These are phyloP conservation scores for Hymenochirus boettgeri DNA, from an alignment of 2,113 vertebrate species.

Conservation along the genomic window DNA sequence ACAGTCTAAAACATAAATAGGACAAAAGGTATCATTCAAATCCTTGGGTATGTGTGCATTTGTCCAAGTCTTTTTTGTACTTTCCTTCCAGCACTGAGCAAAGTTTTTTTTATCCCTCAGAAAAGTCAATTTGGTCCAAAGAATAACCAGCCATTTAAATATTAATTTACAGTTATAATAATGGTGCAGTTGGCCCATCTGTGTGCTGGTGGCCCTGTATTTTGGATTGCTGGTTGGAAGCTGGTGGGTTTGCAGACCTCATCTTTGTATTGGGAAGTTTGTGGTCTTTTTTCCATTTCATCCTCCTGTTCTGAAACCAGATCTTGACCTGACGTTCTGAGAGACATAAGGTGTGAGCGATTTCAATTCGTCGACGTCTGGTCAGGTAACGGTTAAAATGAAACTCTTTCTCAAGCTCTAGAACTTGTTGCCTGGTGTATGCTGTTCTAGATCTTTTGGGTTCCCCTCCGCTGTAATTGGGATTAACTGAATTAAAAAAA, in stretches of 20 bases:
- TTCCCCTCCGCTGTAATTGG: conserved; percentile 92
- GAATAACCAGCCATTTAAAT: conserved; percentile 47
- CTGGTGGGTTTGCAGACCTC: conserved; percentile 81
- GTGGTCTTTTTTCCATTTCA: conserved; percentile 99
- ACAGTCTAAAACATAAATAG: conserved; percentile 36
- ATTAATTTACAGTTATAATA: conserved; percentile 38
- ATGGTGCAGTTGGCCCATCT: conserved; percentile 76
- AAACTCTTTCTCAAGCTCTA: conserved; percentile 98
- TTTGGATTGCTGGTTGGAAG: conserved; percentile 71
- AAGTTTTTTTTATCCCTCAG: conserved; percentile 47
- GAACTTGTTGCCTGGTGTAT: conserved; percentile 97
- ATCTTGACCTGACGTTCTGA: conserved; percentile 98
- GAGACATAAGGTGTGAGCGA: conserved; percentile 94
- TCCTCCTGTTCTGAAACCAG: conserved; percentile 97
- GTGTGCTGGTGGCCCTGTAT: conserved; percentile 75
- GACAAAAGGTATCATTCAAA: conserved; percentile 20
- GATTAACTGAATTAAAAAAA: conserved; percentile 73
- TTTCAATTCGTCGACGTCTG: conserved; percentile 93
- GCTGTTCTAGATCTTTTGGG: conserved; percentile 97
- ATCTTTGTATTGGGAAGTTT: conserved; percentile 98
- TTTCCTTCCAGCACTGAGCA: conserved; percentile 46
- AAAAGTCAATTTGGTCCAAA: conserved; percentile 54
- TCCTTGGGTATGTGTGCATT: conserved; percentile 12
- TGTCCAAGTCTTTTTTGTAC: conserved; percentile 52
- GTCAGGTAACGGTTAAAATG: conserved; percentile 99